Evolutionary conservation across 2,113 vertebrate genomes (phyloP).

Genomic region (Pteruthius melanotis): DNA sequence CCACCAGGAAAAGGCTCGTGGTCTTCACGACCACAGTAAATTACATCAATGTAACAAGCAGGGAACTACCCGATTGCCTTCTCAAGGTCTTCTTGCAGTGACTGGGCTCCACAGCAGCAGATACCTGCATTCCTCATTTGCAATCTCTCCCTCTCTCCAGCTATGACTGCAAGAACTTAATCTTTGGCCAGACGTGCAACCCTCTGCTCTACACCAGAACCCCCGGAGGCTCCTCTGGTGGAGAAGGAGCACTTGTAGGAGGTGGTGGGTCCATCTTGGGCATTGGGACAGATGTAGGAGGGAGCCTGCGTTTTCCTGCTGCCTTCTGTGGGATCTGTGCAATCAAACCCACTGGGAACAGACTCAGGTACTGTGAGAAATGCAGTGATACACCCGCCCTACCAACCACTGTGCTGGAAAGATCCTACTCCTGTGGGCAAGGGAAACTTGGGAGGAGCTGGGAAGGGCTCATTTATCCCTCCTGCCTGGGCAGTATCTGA

Average conservation of each 20-base stretch:
- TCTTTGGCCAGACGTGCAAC: slow-evolving; percentile 71
- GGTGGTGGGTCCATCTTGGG: slow-evolving; percentile 75
- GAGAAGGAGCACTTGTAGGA: slow-evolving; percentile 74
- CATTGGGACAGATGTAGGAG: slow-evolving; percentile 73
- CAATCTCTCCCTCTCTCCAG: slow-evolving; percentile 16
- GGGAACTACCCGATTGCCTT: neutral
- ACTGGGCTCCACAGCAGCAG: neutral
- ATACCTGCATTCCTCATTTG: neutral
- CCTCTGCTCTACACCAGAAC: slow-evolving; percentile 65
- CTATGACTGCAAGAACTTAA: slow-evolving; percentile 74
- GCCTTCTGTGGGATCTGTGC: slow-evolving; percentile 78
- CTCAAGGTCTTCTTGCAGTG: neutral
- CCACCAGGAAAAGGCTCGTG: neutral
- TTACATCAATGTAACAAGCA: neutral
- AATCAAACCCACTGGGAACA: slow-evolving; percentile 71
- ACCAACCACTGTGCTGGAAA: neutral
- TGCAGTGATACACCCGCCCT: neutral
- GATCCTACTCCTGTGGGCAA: neutral
- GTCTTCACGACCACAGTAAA: neutral
- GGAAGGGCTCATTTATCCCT: neutral
- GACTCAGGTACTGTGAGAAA: slow-evolving; percentile 69
- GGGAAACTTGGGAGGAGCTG: neutral
- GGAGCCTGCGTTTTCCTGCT: slow-evolving; percentile 76
- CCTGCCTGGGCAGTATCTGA: neutral
- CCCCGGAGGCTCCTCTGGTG: slow-evolving; percentile 75